phyloP scores from a whole-genome alignment of 2,797 vertebrate genomes.

The Xiphorhynchus erythropygius region DNA sequence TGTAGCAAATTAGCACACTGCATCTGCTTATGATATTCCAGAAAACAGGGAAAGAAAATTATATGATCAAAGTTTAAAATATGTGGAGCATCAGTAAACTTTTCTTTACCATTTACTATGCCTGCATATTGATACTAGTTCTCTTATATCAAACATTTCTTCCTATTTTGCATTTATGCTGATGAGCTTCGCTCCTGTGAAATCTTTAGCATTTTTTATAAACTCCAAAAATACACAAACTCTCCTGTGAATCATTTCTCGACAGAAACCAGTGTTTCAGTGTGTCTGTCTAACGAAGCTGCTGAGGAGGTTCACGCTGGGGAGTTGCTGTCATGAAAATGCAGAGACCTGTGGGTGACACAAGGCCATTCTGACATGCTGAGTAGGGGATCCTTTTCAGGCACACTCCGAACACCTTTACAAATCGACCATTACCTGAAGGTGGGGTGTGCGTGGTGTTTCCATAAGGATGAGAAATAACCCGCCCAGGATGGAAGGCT shows the following conservation, averaged over 20 bases:
- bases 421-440: background rate
- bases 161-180: background rate
- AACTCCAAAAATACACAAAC: background rate
- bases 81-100: background rate
- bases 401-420: background rate
- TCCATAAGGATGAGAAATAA: background rate
- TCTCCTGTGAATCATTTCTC: background rate
- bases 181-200: background rate
- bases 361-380: background rate
- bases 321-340: slow-evolving; percentile 27
- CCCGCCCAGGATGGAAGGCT: background rate
- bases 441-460: background rate
- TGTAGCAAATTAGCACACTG: background rate
- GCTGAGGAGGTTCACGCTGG: background rate
- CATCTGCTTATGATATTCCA: background rate
- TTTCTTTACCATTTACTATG: background rate
- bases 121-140: background rate
- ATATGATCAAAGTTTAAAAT: background rate
- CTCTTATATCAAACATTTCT: background rate
- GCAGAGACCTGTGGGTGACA: background rate
- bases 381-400: background rate
- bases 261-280: background rate
- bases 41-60: background rate
- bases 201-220: background rate
- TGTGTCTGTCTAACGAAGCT: background rate